These are phyloP conservation scores for Brachypterus glaber DNA, from an alignment of 2,888 invertebrate species.

Conservation along the genomic window DNA sequence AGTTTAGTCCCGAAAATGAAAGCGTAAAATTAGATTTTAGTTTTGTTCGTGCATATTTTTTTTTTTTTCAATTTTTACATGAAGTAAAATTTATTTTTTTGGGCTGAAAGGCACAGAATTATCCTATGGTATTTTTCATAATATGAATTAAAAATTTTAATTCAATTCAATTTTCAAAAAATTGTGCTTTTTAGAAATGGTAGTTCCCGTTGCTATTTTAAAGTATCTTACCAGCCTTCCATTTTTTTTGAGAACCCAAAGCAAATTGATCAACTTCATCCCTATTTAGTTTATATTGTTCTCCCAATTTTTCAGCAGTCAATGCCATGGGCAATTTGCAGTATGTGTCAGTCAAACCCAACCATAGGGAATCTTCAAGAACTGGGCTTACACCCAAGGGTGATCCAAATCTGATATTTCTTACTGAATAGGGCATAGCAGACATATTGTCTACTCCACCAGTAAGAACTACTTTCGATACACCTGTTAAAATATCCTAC, in stretches of 20 bases:
- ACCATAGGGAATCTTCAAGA: slow-evolving; percentile 87
- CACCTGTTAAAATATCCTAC: slow-evolving; percentile 74
- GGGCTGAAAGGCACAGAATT: too few relatives aligned
- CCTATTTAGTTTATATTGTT: slow-evolving; percentile 68
- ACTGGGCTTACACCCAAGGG: slow-evolving; percentile 64
- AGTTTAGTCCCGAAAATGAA: too few relatives aligned
- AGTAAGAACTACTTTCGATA: slow-evolving; percentile 75
- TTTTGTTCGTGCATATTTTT: too few relatives aligned
- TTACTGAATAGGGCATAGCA: slow-evolving; percentile 75
- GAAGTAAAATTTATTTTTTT: too few relatives aligned
- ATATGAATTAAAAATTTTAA: too few relatives aligned
- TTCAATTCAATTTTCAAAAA: too few relatives aligned
- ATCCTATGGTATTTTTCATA: too few relatives aligned
- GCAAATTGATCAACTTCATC: slow-evolving; percentile 82
- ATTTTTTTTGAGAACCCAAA: slow-evolving; percentile 72
- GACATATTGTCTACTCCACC: slow-evolving; percentile 97
- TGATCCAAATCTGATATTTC: slow-evolving; percentile 82
- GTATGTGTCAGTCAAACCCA: slow-evolving; percentile 76
- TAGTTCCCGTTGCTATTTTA: too few relatives aligned
- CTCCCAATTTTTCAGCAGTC: slow-evolving; percentile 90
- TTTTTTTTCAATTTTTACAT: too few relatives aligned
- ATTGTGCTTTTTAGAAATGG: too few relatives aligned
- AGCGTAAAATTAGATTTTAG: too few relatives aligned
- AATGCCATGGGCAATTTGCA: slow-evolving; percentile 92
- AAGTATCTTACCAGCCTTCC: slow-evolving; percentile 68